Evolutionary conservation across 2,888 invertebrate genomes (phyloP).

Genomic region (Pantelozetes paolii): DNA sequence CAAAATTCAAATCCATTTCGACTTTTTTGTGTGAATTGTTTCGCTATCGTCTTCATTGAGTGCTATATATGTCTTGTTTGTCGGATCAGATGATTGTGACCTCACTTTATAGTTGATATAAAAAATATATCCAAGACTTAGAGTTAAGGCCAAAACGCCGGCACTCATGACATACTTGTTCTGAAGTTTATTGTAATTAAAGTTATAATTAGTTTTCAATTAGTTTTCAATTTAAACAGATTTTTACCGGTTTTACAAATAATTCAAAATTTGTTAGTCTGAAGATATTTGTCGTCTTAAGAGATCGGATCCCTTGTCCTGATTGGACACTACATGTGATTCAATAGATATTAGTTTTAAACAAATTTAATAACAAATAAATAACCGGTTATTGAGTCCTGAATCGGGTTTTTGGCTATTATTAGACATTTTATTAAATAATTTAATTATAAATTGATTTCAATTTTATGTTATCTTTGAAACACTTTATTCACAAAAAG

Average conservation of each 20-base stretch:
- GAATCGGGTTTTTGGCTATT: too few relatives aligned
- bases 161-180: conserved; percentile 78
- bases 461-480: too few relatives aligned
- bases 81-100: conserved; percentile 33
- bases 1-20: conserved; percentile 36
- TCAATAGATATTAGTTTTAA: too few relatives aligned
- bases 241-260: conserved; percentile 74
- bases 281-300: conserved; percentile 70
- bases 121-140: conserved; percentile 72
- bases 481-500: too few relatives aligned
- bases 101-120: conserved; percentile 62
- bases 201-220: too few relatives aligned
- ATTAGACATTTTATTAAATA: too few relatives aligned
- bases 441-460: too few relatives aligned
- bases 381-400: too few relatives aligned
- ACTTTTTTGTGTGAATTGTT: conserved; percentile 16
- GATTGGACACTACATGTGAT: conserved; percentile 59
- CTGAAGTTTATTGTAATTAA: conserved; percentile 60
- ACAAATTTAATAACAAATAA: too few relatives aligned
- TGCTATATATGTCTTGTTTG: conserved; percentile 25
- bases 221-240: too few relatives aligned
- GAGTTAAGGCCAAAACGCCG: conserved; percentile 68
- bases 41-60: conserved; percentile 38
- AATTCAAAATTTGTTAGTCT: conserved; percentile 80
- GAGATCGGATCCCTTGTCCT: conserved; percentile 65